Evolutionary conservation across 1,140 invertebrate species (phyloP), one percentile per base, ranked within the genome.

Genomic region (Eupeodes corollae): DNA sequence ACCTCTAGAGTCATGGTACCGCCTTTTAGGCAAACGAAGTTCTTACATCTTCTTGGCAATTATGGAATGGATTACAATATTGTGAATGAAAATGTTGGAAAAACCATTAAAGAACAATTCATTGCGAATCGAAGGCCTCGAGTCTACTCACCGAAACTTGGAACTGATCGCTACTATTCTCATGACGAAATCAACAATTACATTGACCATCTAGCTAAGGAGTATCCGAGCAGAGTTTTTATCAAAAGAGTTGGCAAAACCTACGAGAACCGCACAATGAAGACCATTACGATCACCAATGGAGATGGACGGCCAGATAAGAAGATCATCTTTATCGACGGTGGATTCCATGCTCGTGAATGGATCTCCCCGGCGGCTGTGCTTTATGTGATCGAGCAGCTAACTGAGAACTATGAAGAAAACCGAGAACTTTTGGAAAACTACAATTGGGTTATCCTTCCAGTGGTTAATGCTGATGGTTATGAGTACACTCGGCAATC

Each of bases 341-440:
- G 71, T 19, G 73, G 69, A 9, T 68, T 75, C 6, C 82, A 86
- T 61, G 80, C 80, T 0, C 68, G 82, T 41, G 82, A 86, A 69
- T 86, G 83, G 82, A 75, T 83, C 32, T 72, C 79, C 0, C 75
- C 79, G 8, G 77, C 80, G 0, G 70, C 76, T 0, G 75, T 73
- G n/a, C 50, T 78, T 0, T 82, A 78, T 63, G 73, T 80, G 18
- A 76, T 82, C 16, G 56, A 75, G 30, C 63, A 79, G 53, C 57
- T 82, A 12, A 72, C 77, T 0, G 68, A 75, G 16, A 70, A 76
- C 32, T 50, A 73, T 53, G 69, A 56, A 9, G 61, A 71, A 11
- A 53, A 68, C 44, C 49, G 55, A 3, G 43, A 69, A 3, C 44
- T 75, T 3, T 52, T 79, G 12, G 56, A 72, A 30, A 61, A 73